Percentiles rank a stretch among this genome's conserved stretches.
Conservation (phyloP, 2,113 vertebrate species). For the Lota lota region DNA sequence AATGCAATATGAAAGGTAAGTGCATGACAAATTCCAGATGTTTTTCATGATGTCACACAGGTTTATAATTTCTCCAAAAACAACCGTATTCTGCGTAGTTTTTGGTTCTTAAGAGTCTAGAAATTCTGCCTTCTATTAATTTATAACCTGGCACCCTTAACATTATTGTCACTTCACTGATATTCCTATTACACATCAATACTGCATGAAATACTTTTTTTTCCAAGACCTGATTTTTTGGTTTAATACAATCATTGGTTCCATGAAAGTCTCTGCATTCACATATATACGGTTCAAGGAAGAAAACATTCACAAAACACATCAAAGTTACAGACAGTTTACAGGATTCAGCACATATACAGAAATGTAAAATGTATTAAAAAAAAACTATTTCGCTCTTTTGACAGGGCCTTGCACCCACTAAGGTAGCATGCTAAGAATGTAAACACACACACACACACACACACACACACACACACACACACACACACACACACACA, state of each 20-base stretch:
- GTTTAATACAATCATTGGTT: slow-evolving; percentile 63
- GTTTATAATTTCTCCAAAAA: too few relatives aligned
- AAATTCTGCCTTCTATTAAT: too few relatives aligned
- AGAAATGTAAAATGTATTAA: slow-evolving; percentile 11
- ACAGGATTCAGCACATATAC: slow-evolving; percentile 29
- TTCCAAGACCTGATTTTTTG: slow-evolving; percentile 16
- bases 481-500: slow-evolving; percentile 15
- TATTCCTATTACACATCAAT: slow-evolving; percentile 6
- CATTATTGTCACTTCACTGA: neutral
- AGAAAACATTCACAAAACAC: slow-evolving; percentile 35
- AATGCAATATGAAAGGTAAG: neutral
- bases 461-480: slow-evolving; percentile 24
- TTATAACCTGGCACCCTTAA: too few relatives aligned
- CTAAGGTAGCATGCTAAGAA: neutral
- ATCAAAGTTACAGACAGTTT: slow-evolving; percentile 17
- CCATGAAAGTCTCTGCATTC: slow-evolving; percentile 49
- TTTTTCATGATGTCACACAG: too few relatives aligned
- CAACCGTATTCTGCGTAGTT: too few relatives aligned
- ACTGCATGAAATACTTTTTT: slow-evolving; percentile 17
- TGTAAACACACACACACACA: slow-evolving; percentile 29
- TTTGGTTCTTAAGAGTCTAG: too few relatives aligned
- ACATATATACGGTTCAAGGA: slow-evolving; percentile 32
- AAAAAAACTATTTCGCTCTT: slow-evolving; percentile 8
- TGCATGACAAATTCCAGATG: neutral
- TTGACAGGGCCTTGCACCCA: too few relatives aligned